Conservation (phyloP, 2,113 vertebrate genomes). For the Xenopus tropicalis region UCB_Xtro_10.0 CM004451.2:61474001-61474500, state of each 20-base stretch:
- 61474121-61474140: too few species aligned
- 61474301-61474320: slow-evolving; percentile 15
- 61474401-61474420: slow-evolving; percentile 80
- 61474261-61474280: slow-evolving; percentile 5
- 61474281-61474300: slow-evolving; percentile 17
- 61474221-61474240: too few species aligned
- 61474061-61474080: too few species aligned
- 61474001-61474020: too few species aligned
- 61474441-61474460: slow-evolving; percentile 42
- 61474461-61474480: slow-evolving; percentile 46
- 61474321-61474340: slow-evolving; percentile 52
- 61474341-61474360: slow-evolving; percentile 72
- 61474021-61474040: too few species aligned
- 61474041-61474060: too few species aligned
- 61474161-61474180: too few species aligned
- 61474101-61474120: too few species aligned
- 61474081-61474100: too few species aligned
- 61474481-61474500: slow-evolving; percentile 46
- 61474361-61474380: slow-evolving; percentile 11
- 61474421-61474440: slow-evolving; percentile 56
- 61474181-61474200: too few species aligned
- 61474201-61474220: too few species aligned
- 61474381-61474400: slow-evolving; percentile 61
- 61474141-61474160: too few species aligned
- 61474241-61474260: slow-evolving; percentile 23